Evolutionary conservation across 37 sponge, comb jelly and placozoan species (phyloP).

Genomic region (Beroe ovata): DNA sequence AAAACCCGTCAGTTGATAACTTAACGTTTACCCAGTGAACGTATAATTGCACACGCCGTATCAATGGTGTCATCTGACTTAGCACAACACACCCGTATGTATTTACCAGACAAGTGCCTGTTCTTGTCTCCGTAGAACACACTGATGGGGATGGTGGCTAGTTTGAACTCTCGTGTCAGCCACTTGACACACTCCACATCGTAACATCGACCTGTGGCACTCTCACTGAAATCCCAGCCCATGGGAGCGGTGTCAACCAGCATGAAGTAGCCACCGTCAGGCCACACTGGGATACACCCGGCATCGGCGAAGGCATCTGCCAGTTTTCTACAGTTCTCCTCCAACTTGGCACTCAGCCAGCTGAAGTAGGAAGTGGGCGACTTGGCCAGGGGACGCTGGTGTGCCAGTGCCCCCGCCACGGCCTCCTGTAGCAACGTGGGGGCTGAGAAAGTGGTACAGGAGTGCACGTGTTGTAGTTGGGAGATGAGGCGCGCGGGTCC

Average conservation of each 20-base stretch:
- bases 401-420: slow-evolving; percentile 76
- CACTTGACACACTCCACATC: slow-evolving; percentile 87
- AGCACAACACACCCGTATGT: slow-evolving; percentile 81
- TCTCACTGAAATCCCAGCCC: slow-evolving; percentile 68
- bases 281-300: slow-evolving; percentile 85
- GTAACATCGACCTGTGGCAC: slow-evolving; percentile 69
- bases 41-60: slow-evolving; percentile 25
- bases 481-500: slow-evolving; percentile 83
- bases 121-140: slow-evolving; percentile 84
- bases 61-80: slow-evolving; percentile 70
- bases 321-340: slow-evolving; percentile 80
- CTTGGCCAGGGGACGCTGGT: slow-evolving; percentile 71
- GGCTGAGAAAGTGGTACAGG: slow-evolving; percentile 73
- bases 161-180: slow-evolving; percentile 79
- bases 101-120: slow-evolving; percentile 72
- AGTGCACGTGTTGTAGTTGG: slow-evolving; percentile 70
- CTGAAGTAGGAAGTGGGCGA: slow-evolving; percentile 81
- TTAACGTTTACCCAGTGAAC: background rate
- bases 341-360: slow-evolving; percentile 69
- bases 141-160: slow-evolving; percentile 79
- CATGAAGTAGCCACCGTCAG: slow-evolving; percentile 94
- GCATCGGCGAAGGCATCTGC: slow-evolving; percentile 76
- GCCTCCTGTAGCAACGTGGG: slow-evolving; percentile 88
- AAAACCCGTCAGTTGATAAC: background rate
- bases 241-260: slow-evolving; percentile 79